These are phyloP conservation scores for Trissolcus japonicus DNA, from an alignment of 2,888 invertebrate species.

Conservation along the genomic window DNA sequence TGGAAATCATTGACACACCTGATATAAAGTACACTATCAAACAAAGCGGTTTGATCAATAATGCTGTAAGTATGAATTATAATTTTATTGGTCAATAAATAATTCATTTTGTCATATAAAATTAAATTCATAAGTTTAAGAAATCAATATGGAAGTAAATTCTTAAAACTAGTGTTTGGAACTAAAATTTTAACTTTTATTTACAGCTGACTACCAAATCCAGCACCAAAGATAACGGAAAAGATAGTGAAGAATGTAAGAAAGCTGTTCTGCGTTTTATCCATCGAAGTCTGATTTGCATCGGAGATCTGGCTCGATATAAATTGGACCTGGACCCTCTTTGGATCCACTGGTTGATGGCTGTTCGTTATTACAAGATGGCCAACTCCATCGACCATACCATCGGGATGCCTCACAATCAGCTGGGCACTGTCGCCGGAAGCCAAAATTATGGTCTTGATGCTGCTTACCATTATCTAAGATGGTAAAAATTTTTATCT, in stretches of 20 bases:
- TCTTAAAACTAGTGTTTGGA: background rate
- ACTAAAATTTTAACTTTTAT: background rate
- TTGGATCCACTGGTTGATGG: conserved; percentile 81
- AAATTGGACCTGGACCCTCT: conserved; percentile 85
- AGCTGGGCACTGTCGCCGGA: conserved; percentile 91
- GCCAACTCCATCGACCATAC: conserved; percentile 86
- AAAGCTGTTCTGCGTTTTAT: conserved; percentile 86
- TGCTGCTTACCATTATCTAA: conserved; percentile 92
- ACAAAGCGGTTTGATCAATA: conserved; percentile 67
- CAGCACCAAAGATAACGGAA: conserved; percentile 40
- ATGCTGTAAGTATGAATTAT: background rate
- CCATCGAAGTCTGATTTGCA: conserved; percentile 90
- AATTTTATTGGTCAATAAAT: background rate
- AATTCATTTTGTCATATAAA: too few relatives aligned
- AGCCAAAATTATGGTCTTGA: conserved; percentile 89
- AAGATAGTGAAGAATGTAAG: conserved; percentile 77
- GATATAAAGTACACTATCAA: conserved; percentile 82
- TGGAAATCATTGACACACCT: conserved; percentile 83
- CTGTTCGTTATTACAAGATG: conserved; percentile 90
- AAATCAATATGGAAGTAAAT: background rate
- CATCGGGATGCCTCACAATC: conserved; percentile 95
- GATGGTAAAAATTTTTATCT: conserved; percentile 82
- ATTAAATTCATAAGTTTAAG: background rate
- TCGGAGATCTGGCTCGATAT: conserved; percentile 94
- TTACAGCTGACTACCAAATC: conserved; percentile 26